These are phyloP conservation scores for Actinemys pallida DNA, from an alignment of 2,113 vertebrate species.

Conservation along the genomic window DNA sequence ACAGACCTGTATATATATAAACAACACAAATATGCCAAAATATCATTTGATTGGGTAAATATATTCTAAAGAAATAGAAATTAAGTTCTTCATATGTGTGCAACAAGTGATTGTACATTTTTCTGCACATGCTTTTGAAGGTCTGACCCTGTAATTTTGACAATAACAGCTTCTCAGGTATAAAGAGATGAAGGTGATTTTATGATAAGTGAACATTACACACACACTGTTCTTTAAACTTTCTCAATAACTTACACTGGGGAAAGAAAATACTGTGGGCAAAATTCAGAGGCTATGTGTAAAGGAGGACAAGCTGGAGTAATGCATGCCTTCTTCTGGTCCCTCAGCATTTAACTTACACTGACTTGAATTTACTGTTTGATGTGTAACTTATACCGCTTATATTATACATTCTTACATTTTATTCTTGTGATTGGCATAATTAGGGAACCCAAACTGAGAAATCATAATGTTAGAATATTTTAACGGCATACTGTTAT, in stretches of 20 bases:
- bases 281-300: slow-evolving; percentile 31
- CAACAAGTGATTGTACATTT: neutral
- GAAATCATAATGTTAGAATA: slow-evolving; percentile 96
- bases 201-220: slow-evolving; percentile 1
- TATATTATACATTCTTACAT: slow-evolving; percentile 60
- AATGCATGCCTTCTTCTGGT: slow-evolving; percentile 42
- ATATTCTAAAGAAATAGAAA: neutral
- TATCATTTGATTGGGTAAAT: neutral
- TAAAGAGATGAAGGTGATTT: slow-evolving; percentile 14
- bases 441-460: slow-evolving; percentile 95
- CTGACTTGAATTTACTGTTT: slow-evolving; percentile 26
- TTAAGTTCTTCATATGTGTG: neutral
- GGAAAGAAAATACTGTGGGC: neutral
- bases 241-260: slow-evolving; percentile 16
- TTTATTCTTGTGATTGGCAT: slow-evolving; percentile 93
- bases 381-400: neutral
- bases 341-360: slow-evolving; percentile 11
- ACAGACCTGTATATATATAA: neutral
- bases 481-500: slow-evolving; percentile 90
- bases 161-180: neutral
- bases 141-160: neutral
- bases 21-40: slow-evolving; percentile 13
- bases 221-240: neutral
- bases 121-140: slow-evolving; percentile 20
- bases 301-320: slow-evolving; percentile 54